Evolutionary conservation across 1,140 invertebrate genomes (phyloP).

Genomic region (Drosophila pruinosa): DNA sequence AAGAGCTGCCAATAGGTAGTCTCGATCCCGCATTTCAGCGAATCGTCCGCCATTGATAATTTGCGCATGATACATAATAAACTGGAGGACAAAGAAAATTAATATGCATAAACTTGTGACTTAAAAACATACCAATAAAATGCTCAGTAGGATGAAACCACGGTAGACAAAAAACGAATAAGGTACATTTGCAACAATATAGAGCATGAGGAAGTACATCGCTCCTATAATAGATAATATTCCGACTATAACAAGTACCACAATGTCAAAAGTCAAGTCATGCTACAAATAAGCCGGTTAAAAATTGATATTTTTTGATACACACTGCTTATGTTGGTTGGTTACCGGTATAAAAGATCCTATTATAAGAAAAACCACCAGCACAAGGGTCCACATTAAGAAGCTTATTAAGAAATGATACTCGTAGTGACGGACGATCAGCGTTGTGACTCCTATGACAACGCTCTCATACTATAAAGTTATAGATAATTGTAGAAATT

Average conservation of each 20-base stretch:
- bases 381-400: conserved; percentile 19
- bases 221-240: conserved; percentile 41
- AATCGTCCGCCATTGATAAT: conserved; percentile 63
- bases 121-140: conserved; percentile 17
- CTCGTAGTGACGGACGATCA: conserved; percentile 32
- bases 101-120: neutral
- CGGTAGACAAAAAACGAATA: conserved; percentile 31
- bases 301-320: neutral
- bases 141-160: conserved; percentile 29
- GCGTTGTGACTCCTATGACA: conserved; percentile 28
- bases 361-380: conserved; percentile 28
- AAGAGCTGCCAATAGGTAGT: conserved; percentile 47
- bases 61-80: conserved; percentile 65
- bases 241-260: conserved; percentile 45
- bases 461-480: conserved; percentile 39
- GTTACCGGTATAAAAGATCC: conserved; percentile 46
- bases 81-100: conserved; percentile 19
- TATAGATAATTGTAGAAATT: no score
- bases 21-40: conserved; percentile 55
- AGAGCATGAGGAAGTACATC: conserved; percentile 56
- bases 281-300: conserved; percentile 3
- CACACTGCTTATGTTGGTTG: neutral
- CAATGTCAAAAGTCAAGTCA: conserved; percentile 55
- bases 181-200: conserved; percentile 42
- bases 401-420: conserved; percentile 37